phyloP scores from a whole-genome alignment of 2,113 vertebrate species.

The Shinisaurus crocodilurus region DNA sequence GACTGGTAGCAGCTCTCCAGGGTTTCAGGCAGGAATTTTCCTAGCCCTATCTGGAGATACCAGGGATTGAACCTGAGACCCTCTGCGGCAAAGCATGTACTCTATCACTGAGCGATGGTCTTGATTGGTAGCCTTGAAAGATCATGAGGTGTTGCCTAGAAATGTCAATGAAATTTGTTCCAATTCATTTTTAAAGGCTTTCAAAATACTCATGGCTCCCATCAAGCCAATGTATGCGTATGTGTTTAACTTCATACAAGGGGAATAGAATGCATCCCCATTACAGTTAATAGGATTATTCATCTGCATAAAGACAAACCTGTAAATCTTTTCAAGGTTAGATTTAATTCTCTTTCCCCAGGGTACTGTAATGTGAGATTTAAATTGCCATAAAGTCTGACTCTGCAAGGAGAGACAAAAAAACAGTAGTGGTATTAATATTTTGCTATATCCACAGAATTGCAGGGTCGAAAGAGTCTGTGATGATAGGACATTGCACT shows the following conservation, averaged over 20 bases:
- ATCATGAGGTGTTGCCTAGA: not conserved
- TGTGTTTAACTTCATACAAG: not conserved
- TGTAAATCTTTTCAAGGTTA: slow-evolving; percentile 12
- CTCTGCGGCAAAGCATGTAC: no score
- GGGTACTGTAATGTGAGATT: not conserved
- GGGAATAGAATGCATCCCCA: not conserved
- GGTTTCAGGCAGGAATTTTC: no score
- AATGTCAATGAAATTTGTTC: not conserved
- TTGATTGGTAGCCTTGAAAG: not conserved
- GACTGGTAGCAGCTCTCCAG: no score
- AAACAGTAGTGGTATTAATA: not conserved
- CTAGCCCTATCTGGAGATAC: no score
- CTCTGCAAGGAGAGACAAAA: not conserved
- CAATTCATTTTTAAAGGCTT: not conserved
- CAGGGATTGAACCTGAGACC: no score
- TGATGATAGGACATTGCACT: not conserved
- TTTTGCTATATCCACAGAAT: not conserved
- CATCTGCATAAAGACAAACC: slow-evolving; percentile 5
- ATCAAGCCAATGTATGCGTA: not conserved
- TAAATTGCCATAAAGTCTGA: not conserved
- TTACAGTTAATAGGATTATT: slow-evolving; percentile 12
- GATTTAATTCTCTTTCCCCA: not conserved
- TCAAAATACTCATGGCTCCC: not conserved
- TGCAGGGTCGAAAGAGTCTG: not conserved
- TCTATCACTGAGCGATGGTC: no score